Evolutionary conservation across 1,140 invertebrate genomes (phyloP).

Genomic region (Mactra quadrangularis): DNA sequence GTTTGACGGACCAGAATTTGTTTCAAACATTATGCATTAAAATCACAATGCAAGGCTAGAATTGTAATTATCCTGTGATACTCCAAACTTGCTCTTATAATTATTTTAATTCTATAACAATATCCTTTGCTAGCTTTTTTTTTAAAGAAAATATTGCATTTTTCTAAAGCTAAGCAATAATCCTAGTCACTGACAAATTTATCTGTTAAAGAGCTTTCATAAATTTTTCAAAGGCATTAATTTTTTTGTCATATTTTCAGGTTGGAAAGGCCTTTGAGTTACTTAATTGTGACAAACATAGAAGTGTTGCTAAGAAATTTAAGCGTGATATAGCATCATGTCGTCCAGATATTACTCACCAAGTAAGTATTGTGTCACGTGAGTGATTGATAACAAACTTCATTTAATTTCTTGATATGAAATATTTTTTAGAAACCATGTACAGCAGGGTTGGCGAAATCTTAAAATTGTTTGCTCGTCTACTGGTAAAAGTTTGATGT

Average conservation of each 20-base stretch:
- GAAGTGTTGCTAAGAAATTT: conserved; percentile 92
- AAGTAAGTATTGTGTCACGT: conserved; percentile 85
- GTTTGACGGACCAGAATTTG: no score
- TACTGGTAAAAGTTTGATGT: no score
- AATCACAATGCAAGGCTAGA: no score
- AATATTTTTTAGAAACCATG: no score
- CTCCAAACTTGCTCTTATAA: no score
- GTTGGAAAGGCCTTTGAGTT: conserved; percentile 94
- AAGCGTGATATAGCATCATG: conserved; percentile 92
- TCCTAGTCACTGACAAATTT: neutral
- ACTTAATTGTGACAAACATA: conserved; percentile 97
- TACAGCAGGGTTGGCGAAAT: no score
- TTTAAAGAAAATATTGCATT: neutral
- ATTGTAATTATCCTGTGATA: no score
- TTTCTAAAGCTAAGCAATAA: neutral
- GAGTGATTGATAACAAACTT: no score
- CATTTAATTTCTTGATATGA: no score
- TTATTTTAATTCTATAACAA: no score
- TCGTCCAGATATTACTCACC: conserved; percentile 97
- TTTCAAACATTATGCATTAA: no score
- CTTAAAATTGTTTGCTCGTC: no score
- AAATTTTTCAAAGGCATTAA: neutral
- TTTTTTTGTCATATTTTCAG: conserved; percentile 84
- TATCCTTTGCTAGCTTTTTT: neutral
- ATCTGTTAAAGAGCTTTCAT: neutral